Evolutionary conservation across 2,797 vertebrate species (phyloP).

Genomic region (Astyanax mexicanus): DNA sequence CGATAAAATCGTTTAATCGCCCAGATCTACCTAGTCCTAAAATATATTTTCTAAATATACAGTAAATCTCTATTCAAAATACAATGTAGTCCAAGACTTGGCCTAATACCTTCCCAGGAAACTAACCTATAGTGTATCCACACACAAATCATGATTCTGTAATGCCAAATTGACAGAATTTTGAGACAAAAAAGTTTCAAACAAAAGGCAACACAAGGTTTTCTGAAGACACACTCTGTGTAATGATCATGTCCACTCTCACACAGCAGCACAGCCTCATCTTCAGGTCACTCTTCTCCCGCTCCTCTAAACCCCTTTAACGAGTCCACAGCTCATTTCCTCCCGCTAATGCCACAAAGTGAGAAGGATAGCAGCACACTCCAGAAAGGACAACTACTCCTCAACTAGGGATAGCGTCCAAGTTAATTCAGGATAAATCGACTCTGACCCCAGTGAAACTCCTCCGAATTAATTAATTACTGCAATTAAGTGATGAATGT

Average conservation of each 20-base stretch:
- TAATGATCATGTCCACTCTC: not conserved
- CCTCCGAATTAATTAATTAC: conserved; percentile 68
- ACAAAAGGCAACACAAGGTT: not conserved
- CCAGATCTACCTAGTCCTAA: too few species aligned
- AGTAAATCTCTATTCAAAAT: too few species aligned
- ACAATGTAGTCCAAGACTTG: too few species aligned
- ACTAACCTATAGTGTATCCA: too few species aligned
- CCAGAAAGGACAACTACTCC: conserved; percentile 49
- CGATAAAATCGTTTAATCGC: too few species aligned
- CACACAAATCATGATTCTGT: too few species aligned
- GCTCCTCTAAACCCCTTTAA: conserved; percentile 21
- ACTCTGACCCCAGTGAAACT: conserved; percentile 59
- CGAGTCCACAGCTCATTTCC: conserved; percentile 39
- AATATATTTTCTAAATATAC: too few species aligned
- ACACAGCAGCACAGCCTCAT: not conserved
- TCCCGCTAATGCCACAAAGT: conserved; percentile 46
- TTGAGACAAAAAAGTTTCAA: too few species aligned
- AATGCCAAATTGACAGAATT: too few species aligned
- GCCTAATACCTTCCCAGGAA: too few species aligned
- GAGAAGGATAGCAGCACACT: conserved; percentile 40
- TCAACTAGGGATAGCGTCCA: conserved; percentile 55
- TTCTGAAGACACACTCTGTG: not conserved
- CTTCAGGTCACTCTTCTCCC: conserved; percentile 3
- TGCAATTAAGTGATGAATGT: conserved; percentile 71
- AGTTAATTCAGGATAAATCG: conserved; percentile 63